Evolutionary conservation across 1,140 invertebrate species (phyloP), one percentile per base, ranked within the genome.

Genomic region (Lepidurus arcticus): DNA sequence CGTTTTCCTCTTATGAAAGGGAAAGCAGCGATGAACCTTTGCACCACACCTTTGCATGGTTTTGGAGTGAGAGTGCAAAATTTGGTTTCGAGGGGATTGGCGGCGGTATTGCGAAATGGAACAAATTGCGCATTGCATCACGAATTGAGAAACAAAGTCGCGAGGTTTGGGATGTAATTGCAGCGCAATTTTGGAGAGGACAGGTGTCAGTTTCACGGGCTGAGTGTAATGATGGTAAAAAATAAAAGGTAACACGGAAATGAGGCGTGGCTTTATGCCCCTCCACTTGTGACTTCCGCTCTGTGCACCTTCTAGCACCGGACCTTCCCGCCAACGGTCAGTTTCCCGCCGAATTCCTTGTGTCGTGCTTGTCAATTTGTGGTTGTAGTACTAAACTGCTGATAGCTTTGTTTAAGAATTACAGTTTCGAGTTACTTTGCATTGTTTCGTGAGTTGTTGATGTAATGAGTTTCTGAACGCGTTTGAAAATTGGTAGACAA

Each of bases 301-400:
- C 53, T 65, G 53, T 7, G 21, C 53, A 65, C 53, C 53, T 13
- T 65, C 53, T 65, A 65, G 53, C 53, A 65, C 13, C 53, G 53
- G 53, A 65, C 53, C 53, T 21, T 65, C 21, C 13, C 16, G 21
- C 16, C n/a, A 65, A 21, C n/a, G 16, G 21, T 65, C 53, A 65
- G 53, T 65, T 65, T 65, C 53, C 53, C 53, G 53, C 53, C 53
- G 53, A 65, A 65, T 65, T 16, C 53, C 16, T 65, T 65, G 53
- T 65, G 53, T n/a, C 21, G 53, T 65, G 53, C 53, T 65, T 65
- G 53, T 65, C 53, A 13, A 4, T 1, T 21, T 65, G 16, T 65
- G 16, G 53, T 65, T 65, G 21, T 65, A 65, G 53, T 13, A 1
- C 9, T 21, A 65, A 65, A 65, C 53, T 65, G 3, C 47, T 16